Percentiles rank a stretch among this genome's conserved stretches.
phyloP scores from a whole-genome alignment of 2,797 vertebrate species.

The Momotus momota region DNA sequence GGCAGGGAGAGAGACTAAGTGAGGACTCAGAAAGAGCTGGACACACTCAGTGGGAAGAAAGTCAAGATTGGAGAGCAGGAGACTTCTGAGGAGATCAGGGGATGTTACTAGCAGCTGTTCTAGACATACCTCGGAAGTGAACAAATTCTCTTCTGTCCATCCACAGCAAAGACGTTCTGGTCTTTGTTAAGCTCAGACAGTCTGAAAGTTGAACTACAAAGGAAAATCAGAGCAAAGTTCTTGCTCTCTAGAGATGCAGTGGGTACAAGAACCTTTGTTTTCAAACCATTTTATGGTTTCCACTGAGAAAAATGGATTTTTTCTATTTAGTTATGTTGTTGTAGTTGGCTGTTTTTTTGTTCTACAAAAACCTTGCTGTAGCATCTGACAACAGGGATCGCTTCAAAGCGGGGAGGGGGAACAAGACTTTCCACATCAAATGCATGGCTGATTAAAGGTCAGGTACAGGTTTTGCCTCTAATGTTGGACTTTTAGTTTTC shows the following conservation, averaged over 20 bases:
- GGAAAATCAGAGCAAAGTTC: neutral
- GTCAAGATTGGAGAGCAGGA: neutral
- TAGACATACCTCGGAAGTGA: neutral
- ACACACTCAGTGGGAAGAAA: neutral
- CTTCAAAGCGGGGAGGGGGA: neutral
- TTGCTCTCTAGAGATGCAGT: neutral
- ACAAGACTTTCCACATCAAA: neutral
- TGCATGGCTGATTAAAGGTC: neutral
- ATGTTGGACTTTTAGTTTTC: neutral
- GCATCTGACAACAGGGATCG: neutral
- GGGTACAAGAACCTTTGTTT: neutral
- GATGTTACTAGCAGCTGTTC: neutral
- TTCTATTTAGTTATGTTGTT: fast-evolving
- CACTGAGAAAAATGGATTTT: neutral
- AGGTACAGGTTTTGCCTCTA: neutral
- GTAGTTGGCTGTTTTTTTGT: neutral
- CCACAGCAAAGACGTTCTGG: neutral
- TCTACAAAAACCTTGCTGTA: neutral
- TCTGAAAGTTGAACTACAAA: neutral
- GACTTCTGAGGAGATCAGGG: neutral
- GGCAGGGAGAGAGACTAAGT: neutral
- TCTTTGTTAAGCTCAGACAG: neutral
- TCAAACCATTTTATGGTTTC: neutral
- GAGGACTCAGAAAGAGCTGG: neutral
- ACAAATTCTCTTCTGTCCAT: neutral